Evolutionary conservation across 2,797 vertebrate species (phyloP).

Genomic region (Epinephelus coioides): DNA sequence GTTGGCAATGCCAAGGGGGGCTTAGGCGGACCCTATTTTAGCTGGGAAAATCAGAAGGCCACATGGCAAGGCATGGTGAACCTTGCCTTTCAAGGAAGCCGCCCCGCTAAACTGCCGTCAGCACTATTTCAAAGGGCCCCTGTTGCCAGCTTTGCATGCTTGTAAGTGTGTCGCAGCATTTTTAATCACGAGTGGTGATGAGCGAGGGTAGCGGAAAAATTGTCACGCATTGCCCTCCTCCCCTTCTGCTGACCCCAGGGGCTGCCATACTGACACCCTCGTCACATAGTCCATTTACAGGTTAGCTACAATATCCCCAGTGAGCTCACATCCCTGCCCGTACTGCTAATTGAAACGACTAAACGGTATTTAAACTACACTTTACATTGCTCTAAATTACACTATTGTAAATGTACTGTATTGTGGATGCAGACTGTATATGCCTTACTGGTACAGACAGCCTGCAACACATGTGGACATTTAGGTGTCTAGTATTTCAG

Average conservation of each 20-base stretch:
- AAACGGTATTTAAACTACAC: conserved; percentile 31
- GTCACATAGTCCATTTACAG: conserved; percentile 76
- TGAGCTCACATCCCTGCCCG: conserved; percentile 45
- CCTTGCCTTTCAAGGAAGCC: conserved; percentile 88
- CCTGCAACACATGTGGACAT: background rate
- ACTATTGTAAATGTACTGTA: background rate
- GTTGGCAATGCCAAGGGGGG: conserved; percentile 89
- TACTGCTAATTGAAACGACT: conserved; percentile 56
- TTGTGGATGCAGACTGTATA: background rate
- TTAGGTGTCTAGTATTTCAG: conserved; percentile 35
- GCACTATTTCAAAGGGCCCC: conserved; percentile 86
- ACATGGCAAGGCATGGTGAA: conserved; percentile 85
- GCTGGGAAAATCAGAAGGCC: conserved; percentile 89
- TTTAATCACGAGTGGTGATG: conserved; percentile 84
- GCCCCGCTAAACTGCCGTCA: conserved; percentile 82
- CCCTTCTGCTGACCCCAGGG: conserved; percentile 70
- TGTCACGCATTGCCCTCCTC: conserved; percentile 66
- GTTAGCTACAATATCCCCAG: conserved; percentile 67
- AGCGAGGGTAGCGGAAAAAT: conserved; percentile 78
- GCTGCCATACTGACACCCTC: conserved; percentile 62
- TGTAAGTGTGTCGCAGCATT: conserved; percentile 81
- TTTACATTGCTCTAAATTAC: conserved; percentile 25
- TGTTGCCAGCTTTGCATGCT: conserved; percentile 80
- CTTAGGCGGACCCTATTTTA: conserved; percentile 90
- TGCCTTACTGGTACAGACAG: background rate